Evolutionary conservation across 2,797 vertebrate species (phyloP).

Genomic region (Parauchenoglanis ngamensis): DNA sequence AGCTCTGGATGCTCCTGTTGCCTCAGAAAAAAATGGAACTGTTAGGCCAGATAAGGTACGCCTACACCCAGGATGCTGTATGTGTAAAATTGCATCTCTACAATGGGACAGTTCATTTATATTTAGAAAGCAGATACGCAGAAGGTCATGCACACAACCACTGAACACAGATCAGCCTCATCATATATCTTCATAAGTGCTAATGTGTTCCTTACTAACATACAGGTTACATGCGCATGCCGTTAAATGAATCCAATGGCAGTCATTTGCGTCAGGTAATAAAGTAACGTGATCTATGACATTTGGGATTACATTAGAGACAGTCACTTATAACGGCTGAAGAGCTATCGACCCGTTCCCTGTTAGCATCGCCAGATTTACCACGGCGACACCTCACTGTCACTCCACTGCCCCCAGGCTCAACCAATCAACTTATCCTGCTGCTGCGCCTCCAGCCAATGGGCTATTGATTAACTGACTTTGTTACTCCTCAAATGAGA

Average conservation of each 20-base stretch:
- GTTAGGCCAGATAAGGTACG: not conserved
- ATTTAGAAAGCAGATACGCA: conserved; percentile 9
- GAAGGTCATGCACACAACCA: not conserved
- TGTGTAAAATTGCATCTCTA: not conserved
- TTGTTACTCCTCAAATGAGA: conserved; percentile 52
- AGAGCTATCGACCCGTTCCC: conserved; percentile 57
- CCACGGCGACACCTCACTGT: conserved; percentile 53
- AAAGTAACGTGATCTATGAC: conserved; percentile 34
- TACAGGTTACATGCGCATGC: not conserved
- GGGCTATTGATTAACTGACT: conserved; percentile 65
- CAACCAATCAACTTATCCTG: conserved; percentile 52
- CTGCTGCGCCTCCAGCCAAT: conserved; percentile 40
- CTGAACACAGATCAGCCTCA: not conserved
- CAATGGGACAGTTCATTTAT: not conserved
- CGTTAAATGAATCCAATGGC: conserved; percentile 6
- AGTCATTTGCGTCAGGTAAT: conserved; percentile 1
- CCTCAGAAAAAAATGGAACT: conserved; percentile 9
- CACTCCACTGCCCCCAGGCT: conserved; percentile 56
- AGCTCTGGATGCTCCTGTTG: conserved; percentile 2
- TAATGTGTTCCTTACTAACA: conserved; percentile 12
- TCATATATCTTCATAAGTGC: conserved; percentile 1
- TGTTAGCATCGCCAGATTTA: conserved; percentile 54
- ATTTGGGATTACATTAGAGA: conserved; percentile 42
- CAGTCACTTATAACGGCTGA: conserved; percentile 49
- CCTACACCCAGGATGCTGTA: not conserved